phyloP scores from a whole-genome alignment of 1,140 invertebrate species.

The Calephelis virginiensis region DNA sequence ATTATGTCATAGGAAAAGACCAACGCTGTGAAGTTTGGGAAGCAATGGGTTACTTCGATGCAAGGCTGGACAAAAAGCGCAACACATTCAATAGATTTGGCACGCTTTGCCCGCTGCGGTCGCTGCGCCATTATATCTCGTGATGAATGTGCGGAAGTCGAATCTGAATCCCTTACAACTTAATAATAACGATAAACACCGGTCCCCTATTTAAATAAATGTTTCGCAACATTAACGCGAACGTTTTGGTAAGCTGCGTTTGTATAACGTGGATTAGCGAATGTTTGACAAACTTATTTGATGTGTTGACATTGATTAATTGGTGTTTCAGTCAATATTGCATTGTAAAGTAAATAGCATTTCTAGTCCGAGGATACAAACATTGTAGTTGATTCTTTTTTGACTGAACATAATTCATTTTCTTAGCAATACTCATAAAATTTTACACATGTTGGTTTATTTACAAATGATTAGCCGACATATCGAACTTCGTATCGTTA shows the following conservation, averaged over 20 bases:
- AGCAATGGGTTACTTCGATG: constrained; percentile 32
- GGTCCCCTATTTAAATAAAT: constrained; percentile 62
- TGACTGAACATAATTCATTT: too few species aligned
- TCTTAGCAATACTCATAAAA: too few species aligned
- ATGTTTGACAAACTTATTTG: constrained; percentile 64
- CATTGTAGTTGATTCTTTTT: too few species aligned
- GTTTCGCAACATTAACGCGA: constrained; percentile 64
- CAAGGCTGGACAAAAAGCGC: constrained; percentile 48
- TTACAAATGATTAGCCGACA: too few species aligned
- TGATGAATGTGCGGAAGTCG: constrained; percentile 69
- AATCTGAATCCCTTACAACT: constrained; percentile 58
- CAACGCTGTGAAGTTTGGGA: constrained; percentile 31
- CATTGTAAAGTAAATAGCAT: constrained; percentile 7
- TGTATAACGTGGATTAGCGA: constrained; percentile 52
- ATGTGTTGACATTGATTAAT: constrained; percentile 52
- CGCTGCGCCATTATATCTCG: constrained; percentile 40
- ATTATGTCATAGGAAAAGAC: too few species aligned
- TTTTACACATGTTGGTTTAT: too few species aligned
- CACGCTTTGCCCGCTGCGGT: constrained; percentile 52
- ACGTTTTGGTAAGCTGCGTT: constrained; percentile 58
- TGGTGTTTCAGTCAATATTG: constrained; percentile 11
- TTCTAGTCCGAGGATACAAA: neutral
- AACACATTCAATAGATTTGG: constrained; percentile 66
- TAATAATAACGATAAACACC: constrained; percentile 72
- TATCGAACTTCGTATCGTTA: too few species aligned